Base-by-base conservation (phyloP, 2,888 invertebrate species). In the Pedicia rivosa region DNA sequence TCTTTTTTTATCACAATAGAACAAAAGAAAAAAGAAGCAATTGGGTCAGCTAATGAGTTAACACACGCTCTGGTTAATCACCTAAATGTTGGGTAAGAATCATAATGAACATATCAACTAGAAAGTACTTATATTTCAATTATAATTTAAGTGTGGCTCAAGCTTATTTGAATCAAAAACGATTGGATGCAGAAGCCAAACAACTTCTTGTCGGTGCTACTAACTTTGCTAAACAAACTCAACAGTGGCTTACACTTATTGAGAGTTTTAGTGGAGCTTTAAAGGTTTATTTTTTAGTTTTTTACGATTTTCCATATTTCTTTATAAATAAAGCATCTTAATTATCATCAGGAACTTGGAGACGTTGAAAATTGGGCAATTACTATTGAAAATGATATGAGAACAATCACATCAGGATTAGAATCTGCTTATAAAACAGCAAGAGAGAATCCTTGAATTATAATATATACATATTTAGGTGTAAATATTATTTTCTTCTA, bases 351-450 rank as follows among this genome's bases (percentile, higher is more conserved):
- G 49, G 97, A 98, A 66, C 76, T 98, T 37, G 98, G 98, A 2
- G 97, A 98, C 66, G 94, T 95, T 2, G 94, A 97, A 57, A 97
- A 94, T 57, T 98, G 97, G 97, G 90, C 97, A 0, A 74, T 82
- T 45, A 91, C 87, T 46, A 97, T 98, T 49, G 97, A 98, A 61
- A 78, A 78, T 42, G 98, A 98, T 57, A 88, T 97, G 79, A 76
- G 82, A 53, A 79, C 86, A 3, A 81, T 98, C 44, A 81, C 87
- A 6, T 81, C 80, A 47, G 90, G 94, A 14, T 67, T 98, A 43
- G 94, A 95, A 63, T 78, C 83, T 58, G 92, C 92, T 8, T 94
- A 95, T 57, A 87, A 86, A 68, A 80, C 66, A 17, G 68, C 74
- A 1, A 57, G 67, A 39, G 66, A 68, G 35, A 35, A 35, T 26